phyloP scores from a whole-genome alignment of 2,888 invertebrate genomes.

The Phlogophora meticulosa region DNA sequence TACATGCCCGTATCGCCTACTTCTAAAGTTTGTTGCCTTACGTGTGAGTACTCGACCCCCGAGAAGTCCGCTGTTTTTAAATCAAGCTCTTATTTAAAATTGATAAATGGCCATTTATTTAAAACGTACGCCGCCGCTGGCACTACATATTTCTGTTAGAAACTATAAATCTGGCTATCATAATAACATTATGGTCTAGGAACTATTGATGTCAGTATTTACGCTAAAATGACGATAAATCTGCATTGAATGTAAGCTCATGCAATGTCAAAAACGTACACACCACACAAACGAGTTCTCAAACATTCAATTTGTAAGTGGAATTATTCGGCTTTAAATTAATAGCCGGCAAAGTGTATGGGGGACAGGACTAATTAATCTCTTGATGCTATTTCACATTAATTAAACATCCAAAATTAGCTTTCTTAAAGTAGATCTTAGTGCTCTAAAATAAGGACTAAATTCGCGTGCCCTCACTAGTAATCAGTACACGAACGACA shows the following conservation, averaged over 20 bases:
- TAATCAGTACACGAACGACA: constrained; percentile 64
- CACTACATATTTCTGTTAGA: constrained; percentile 66
- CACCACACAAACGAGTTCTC: constrained; percentile 79
- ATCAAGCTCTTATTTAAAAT: constrained; percentile 58
- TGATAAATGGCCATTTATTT: constrained; percentile 60
- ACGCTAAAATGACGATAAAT: constrained; percentile 79
- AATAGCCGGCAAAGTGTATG: constrained; percentile 85
- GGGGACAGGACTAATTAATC: constrained; percentile 89
- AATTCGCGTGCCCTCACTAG: constrained; percentile 53
- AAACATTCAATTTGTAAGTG: constrained; percentile 84
- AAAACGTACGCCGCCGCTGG: constrained; percentile 31
- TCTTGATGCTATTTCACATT: constrained; percentile 83
- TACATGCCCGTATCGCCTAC: constrained; percentile 76
- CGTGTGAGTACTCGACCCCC: constrained; percentile 45
- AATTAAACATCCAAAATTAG: constrained; percentile 76
- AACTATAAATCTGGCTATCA: constrained; percentile 72
- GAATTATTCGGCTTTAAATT: constrained; percentile 84
- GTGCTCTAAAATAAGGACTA: constrained; percentile 40
- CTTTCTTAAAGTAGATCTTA: constrained; percentile 59
- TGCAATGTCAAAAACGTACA: constrained; percentile 75
- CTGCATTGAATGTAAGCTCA: constrained; percentile 77
- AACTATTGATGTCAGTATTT: constrained; percentile 76
- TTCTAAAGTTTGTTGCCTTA: constrained; percentile 58
- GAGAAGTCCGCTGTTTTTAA: constrained; percentile 45
- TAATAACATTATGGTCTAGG: constrained; percentile 74